Evolutionary conservation across 2,888 invertebrate species (phyloP).

Genomic region (Chorisops tibialis): DNA sequence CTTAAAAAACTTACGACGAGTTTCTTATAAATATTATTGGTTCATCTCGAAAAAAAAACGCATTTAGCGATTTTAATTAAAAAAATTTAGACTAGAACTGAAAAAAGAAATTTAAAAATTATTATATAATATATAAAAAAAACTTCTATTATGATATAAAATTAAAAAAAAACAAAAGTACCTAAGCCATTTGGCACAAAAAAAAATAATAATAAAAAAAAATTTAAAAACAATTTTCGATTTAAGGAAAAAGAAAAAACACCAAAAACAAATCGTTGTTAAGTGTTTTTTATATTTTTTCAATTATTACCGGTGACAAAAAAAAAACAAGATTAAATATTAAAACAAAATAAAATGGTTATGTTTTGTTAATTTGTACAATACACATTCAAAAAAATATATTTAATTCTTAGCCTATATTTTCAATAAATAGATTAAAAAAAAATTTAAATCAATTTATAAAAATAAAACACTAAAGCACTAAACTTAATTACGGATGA

Average conservation of each 20-base stretch:
- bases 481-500: not conserved
- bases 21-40: no score
- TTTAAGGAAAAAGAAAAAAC: constrained; percentile 12
- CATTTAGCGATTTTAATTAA: no score
- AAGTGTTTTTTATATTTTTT: constrained; percentile 24
- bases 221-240: not conserved
- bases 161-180: constrained; percentile 6
- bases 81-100: no score
- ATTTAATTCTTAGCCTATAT: not conserved
- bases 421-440: not conserved
- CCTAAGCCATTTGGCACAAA: constrained; percentile 13
- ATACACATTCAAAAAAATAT: not conserved
- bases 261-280: constrained; percentile 13
- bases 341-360: not conserved
- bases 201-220: constrained; percentile 8
- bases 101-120: no score
- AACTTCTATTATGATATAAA: no score
- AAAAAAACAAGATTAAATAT: not conserved
- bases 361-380: not conserved
- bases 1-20: no score
- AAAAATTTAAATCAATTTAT: not conserved
- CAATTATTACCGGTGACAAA: not conserved
- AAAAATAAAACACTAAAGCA: not conserved
- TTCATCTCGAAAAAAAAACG: no score
- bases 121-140: no score